Percentiles rank a stretch among this genome's conserved stretches.
These are phyloP conservation scores for Gryllus bimaculatus DNA, from an alignment of 1,140 invertebrate genomes.

Conservation along the genomic window DNA sequence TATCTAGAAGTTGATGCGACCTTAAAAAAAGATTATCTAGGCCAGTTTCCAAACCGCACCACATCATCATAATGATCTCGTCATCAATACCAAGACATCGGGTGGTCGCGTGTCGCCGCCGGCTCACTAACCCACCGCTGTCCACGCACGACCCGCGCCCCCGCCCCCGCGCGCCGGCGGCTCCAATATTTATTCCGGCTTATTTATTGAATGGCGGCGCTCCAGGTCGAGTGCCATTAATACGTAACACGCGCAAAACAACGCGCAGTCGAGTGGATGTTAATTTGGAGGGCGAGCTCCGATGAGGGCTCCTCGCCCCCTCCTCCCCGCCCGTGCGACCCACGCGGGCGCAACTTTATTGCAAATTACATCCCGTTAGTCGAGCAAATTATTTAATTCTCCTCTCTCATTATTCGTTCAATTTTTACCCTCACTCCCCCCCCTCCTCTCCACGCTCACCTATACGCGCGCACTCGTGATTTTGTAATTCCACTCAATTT, in stretches of 20 bases:
- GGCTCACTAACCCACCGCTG: too few relatives aligned
- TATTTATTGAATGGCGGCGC: background rate
- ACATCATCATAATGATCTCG: too few relatives aligned
- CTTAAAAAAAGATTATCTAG: too few relatives aligned
- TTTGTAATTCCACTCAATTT: slow-evolving; percentile 5
- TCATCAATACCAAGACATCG: too few relatives aligned
- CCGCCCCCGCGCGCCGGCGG: too few relatives aligned
- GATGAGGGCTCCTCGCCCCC: background rate
- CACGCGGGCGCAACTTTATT: background rate
- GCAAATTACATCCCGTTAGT: slow-evolving; percentile 4
- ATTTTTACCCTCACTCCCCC: background rate
- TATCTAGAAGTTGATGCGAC: too few relatives aligned
- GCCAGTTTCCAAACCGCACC: too few relatives aligned
- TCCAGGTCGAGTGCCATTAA: background rate
- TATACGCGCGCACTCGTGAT: background rate
- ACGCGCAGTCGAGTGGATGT: background rate
- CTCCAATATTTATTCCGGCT: slow-evolving; percentile 4
- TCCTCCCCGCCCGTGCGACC: too few relatives aligned
- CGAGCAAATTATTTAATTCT: slow-evolving; percentile 1
- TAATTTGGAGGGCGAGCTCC: background rate
- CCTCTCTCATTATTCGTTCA: slow-evolving; percentile 4
- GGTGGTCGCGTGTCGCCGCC: too few relatives aligned
- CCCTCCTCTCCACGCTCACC: background rate
- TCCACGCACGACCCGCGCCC: background rate
- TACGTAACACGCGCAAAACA: background rate